A percentile compares a stretch with the other conserved stretches of the same genome.
phyloP scores from a whole-genome alignment of 2,797 vertebrate species.

The Sparidentex hasta region DNA sequence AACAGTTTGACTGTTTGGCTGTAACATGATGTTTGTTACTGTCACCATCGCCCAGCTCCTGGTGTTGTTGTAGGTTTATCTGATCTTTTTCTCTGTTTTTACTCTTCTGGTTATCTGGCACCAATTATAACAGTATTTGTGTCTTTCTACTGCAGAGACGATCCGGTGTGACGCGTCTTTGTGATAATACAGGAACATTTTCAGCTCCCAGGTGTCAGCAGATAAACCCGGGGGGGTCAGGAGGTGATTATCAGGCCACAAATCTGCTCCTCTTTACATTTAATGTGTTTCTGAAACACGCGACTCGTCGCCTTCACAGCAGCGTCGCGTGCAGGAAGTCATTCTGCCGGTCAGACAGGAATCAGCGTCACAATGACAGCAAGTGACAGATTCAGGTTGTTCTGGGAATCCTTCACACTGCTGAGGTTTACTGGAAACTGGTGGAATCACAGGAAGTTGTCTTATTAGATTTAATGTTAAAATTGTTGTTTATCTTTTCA shows the following conservation, averaged over 20 bases:
- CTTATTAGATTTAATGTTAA: slow-evolving; percentile 7
- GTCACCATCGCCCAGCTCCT: no score
- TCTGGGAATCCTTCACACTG: not conserved
- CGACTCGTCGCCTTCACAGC: not conserved
- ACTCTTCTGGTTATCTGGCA: no score
- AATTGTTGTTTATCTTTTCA: not conserved
- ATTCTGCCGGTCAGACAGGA: not conserved
- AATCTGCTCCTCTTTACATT: not conserved
- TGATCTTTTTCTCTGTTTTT: no score
- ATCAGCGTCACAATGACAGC: not conserved
- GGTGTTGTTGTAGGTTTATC: no score
- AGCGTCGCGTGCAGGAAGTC: not conserved
- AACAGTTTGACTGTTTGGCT: no score
- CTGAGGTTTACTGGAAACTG: slow-evolving; percentile 11
- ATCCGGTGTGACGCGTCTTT: no score
- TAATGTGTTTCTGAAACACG: not conserved
- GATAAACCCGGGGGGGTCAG: not conserved
- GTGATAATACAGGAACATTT: no score
- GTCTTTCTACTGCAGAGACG: no score
- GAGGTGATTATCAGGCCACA: no score
- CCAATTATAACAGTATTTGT: no score
- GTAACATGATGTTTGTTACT: no score
- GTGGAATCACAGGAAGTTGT: slow-evolving; percentile 7
- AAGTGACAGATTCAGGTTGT: slow-evolving; percentile 35
- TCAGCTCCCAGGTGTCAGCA: no score